phyloP scores from a whole-genome alignment of 2,888 invertebrate species.

The Tanypteryx hageni region DNA sequence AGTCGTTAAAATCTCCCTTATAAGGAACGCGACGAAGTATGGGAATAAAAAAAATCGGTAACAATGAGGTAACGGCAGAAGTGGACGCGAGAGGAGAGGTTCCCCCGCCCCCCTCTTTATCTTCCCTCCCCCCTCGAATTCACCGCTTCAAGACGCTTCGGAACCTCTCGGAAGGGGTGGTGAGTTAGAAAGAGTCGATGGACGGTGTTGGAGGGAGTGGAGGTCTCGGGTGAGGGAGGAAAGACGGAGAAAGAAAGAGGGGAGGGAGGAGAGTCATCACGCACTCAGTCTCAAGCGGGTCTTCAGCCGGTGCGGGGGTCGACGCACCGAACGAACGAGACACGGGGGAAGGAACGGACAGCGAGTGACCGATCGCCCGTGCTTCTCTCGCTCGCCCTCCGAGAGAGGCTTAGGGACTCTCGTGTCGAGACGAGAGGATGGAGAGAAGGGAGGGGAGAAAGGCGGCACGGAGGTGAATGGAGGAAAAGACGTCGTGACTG shows the following conservation, averaged over 20 bases:
- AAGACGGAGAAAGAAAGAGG: conserved; percentile 59
- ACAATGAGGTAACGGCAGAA: conserved; percentile 43
- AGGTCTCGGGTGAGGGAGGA: conserved; percentile 64
- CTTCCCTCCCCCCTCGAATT: neutral
- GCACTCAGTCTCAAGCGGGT: conserved; percentile 60
- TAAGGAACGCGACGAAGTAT: neutral
- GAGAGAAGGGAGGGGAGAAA: conserved; percentile 27
- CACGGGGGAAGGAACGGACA: conserved; percentile 28
- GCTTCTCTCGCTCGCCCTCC: neutral
- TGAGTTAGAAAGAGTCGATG: conserved; percentile 3
- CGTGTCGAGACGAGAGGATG: neutral
- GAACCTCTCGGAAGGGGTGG: neutral
- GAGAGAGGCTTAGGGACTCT: too few relatives aligned
- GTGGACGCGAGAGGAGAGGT: neutral
- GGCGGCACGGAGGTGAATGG: conserved; percentile 29
- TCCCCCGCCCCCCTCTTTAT: neutral
- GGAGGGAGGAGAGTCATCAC: conserved; percentile 36
- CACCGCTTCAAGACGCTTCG: conserved; percentile 49
- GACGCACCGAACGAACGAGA: conserved; percentile 30
- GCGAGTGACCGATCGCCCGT: conserved; percentile 30
- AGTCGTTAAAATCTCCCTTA: conserved; percentile 41
- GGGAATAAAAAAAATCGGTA: conserved; percentile 16
- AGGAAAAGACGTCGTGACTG: neutral
- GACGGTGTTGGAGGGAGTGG: conserved; percentile 39
- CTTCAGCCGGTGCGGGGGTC: conserved; percentile 51